A percentile compares a stretch with the other conserved stretches of the same genome.
Conservation (phyloP, 2,888 invertebrate species). For the Idaea dimidiata region DNA sequence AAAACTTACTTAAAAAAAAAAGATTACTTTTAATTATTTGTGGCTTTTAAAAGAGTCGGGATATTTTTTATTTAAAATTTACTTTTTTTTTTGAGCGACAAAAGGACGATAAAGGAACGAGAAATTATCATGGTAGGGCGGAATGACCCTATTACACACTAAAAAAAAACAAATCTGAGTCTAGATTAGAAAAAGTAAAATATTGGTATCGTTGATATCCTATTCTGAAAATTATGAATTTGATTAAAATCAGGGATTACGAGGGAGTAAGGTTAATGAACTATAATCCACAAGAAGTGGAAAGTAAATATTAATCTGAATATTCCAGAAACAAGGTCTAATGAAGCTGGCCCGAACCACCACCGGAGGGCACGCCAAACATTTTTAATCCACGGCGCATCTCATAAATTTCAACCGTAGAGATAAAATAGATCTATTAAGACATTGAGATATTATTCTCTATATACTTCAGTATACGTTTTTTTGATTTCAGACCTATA, state of each 20-base stretch:
- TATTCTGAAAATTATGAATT: slow-evolving; percentile 43
- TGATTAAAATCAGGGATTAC: slow-evolving; percentile 36
- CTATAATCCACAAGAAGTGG: slow-evolving; percentile 65
- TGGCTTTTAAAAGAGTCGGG: too few species aligned
- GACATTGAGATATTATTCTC: not conserved
- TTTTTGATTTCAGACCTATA: too few species aligned
- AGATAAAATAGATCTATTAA: not conserved
- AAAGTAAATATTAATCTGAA: slow-evolving; percentile 77
- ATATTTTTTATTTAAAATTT: too few species aligned
- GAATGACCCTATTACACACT: too few species aligned
- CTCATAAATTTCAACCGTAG: slow-evolving; percentile 68
- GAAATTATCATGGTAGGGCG: too few species aligned
- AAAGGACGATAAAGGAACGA: too few species aligned
- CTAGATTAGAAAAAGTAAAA: too few species aligned
- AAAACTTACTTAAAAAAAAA: too few species aligned
- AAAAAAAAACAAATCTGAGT: too few species aligned
- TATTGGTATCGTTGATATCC: slow-evolving; percentile 15
- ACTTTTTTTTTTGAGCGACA: too few species aligned
- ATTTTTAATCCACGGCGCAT: slow-evolving; percentile 77
- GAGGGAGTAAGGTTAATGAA: slow-evolving; percentile 59
- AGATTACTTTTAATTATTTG: too few species aligned
- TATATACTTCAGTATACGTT: too few species aligned
- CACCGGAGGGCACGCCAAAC: slow-evolving; percentile 72
- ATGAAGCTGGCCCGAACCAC: slow-evolving; percentile 56
- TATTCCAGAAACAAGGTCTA: slow-evolving; percentile 67